Conservation (phyloP, 2,797 vertebrate species). For the Menidia menidia region DNA sequence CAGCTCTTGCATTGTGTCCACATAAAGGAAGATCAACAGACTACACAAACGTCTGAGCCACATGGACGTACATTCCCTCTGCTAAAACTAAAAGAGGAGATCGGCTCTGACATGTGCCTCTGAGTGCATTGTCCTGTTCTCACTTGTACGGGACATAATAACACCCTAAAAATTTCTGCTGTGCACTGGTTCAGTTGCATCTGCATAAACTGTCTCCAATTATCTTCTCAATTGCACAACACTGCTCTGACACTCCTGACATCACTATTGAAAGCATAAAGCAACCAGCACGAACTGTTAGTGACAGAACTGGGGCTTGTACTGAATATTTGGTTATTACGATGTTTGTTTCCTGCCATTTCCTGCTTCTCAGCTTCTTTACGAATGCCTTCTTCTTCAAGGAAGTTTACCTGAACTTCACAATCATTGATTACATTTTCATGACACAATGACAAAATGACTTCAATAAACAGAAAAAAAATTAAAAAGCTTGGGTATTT, state of each 20-base stretch:
- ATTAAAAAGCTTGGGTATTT: neutral
- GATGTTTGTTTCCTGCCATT: too few relatives aligned
- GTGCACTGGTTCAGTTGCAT: conserved; percentile 62
- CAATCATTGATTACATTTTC: neutral
- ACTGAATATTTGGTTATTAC: too few relatives aligned
- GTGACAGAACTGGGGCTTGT: conserved; percentile 37
- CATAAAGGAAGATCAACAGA: conserved; percentile 30
- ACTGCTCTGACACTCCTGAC: conserved; percentile 43
- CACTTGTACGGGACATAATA: conserved; percentile 74
- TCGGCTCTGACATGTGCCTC: conserved; percentile 63
- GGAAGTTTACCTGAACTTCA: neutral
- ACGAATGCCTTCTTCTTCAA: neutral
- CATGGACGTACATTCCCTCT: conserved; percentile 11
- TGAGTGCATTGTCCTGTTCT: conserved; percentile 59
- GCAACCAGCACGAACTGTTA: conserved; percentile 32
- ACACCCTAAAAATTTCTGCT: conserved; percentile 67
- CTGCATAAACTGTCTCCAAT: conserved; percentile 73
- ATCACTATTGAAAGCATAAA: conserved; percentile 24
- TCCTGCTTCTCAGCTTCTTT: neutral
- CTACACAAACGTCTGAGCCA: conserved; percentile 25
- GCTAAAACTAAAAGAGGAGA: conserved; percentile 57
- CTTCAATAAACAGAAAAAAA: too few relatives aligned
- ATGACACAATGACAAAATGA: neutral
- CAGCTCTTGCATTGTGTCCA: conserved; percentile 31
- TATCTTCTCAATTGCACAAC: conserved; percentile 60